Conservation (phyloP, 2,113 vertebrate genomes). For the Tor tambroides region DNA sequence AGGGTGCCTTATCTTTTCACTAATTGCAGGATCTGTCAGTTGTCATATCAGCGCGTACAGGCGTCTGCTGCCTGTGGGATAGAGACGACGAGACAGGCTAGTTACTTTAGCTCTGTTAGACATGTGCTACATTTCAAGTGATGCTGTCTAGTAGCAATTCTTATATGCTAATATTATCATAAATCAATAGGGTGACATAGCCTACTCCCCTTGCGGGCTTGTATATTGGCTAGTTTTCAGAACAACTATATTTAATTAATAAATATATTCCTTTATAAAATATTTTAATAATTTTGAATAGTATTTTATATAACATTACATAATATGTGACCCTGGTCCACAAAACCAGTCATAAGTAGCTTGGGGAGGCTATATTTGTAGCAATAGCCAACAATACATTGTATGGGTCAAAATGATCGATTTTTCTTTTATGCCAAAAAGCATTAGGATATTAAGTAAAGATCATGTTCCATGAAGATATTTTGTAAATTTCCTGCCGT, state of each 20-base stretch:
- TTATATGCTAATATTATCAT: too few species aligned
- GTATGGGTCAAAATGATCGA: too few species aligned
- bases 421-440: too few species aligned
- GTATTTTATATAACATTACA: neutral
- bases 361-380: too few species aligned
- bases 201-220: neutral
- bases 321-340: neutral
- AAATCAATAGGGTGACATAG: neutral
- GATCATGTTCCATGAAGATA: too few species aligned
- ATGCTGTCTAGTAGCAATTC: neutral
- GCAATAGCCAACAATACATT: too few species aligned
- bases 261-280: neutral
- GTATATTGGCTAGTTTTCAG: neutral
- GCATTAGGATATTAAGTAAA: too few species aligned
- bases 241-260: neutral
- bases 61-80: neutral
- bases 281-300: neutral
- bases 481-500: too few species aligned
- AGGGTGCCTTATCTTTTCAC: conserved; percentile 27
- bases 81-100: neutral
- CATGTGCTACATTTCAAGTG: neutral
- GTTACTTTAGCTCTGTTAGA: neutral
- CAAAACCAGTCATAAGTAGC: too few species aligned
- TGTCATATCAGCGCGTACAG: conserved; percentile 18
- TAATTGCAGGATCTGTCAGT: conserved; percentile 29